phyloP scores from a whole-genome alignment of 2,888 invertebrate species.

The Macrophya alboannulata region DNA sequence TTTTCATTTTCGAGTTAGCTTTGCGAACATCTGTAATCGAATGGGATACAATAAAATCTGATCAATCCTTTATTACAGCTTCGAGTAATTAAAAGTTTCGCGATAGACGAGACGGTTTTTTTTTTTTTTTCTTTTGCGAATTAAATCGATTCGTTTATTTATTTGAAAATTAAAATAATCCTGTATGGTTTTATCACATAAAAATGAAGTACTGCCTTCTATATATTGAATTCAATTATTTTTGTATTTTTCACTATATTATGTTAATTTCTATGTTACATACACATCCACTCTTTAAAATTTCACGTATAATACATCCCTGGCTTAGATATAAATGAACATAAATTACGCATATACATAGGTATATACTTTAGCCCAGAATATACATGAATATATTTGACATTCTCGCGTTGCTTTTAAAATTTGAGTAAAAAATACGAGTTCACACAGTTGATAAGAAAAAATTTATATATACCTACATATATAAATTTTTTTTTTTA shows the following conservation, averaged over 20 bases:
- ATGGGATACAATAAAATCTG: background rate
- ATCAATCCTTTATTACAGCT: conserved; percentile 8
- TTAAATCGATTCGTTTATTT: background rate
- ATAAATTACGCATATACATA: background rate
- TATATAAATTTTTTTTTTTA: background rate
- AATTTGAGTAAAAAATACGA: no score
- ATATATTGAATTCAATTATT: background rate
- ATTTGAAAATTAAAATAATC: background rate
- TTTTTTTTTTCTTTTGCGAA: background rate
- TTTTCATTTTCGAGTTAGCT: background rate
- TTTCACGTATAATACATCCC: background rate
- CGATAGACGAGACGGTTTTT: background rate
- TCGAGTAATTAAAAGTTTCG: background rate
- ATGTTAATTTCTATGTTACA: background rate
- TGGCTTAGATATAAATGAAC: background rate
- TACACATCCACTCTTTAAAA: background rate
- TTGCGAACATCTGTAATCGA: background rate
- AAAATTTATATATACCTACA: no score
- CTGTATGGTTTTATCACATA: background rate
- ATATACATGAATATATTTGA: background rate
- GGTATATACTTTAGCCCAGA: background rate
- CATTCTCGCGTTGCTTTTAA: background rate
- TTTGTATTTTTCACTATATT: background rate
- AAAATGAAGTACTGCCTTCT: background rate
- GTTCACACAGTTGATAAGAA: no score